Base-by-base conservation (phyloP, 2,797 vertebrate genomes). In the Echeneis naucrates region DNA sequence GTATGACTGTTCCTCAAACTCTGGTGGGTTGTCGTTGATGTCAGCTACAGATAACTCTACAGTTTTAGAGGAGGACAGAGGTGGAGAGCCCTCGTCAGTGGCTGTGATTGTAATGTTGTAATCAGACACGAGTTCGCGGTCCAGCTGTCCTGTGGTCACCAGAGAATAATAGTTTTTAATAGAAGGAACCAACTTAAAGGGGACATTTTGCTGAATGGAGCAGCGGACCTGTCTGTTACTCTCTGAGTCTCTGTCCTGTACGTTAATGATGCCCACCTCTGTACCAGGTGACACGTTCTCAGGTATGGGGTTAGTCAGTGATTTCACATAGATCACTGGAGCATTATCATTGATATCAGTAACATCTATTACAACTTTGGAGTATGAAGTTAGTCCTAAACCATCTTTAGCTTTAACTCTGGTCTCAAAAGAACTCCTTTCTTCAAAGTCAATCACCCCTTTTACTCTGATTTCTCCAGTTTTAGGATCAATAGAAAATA, bases 181-280 rank as follows among this genome's bases (percentile, higher is more conserved):
- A n/a, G n/a, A n/a, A n/a, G n/a, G n/a, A n/a, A n/a, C n/a, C 45
- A 95, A 68, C 30, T 92, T 94, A 40, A 40, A 40, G 40, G 38
- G 38, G 5, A 40, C 38, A 40, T 83, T 78, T 42, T 75, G 72
- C 1, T 93, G 92, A 73, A 96, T 88, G 5, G 87, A 90, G 19
- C 94, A 95, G 13, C 54, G 75, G 24, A 93, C 86, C 45, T 94
- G 86, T 0, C 88, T 59, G 64, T 95, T 95, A 47, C 62, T 86
- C 8, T 84, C 93, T 16, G 92, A 94, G 68, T 94, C 93, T 88
- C 86, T 87, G 56, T 94, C 93, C 78, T 87, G 92, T 5, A 94
- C 88, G 44, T 93, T 92, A 67, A 93, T 90, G 19, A 94, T n/a
- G n/a, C n/a, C n/a, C n/a, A n/a, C n/a, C n/a, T n/a, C n/a, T n/a